Evolutionary conservation across 30 jellyfish, hydroid and myxozoan species (phyloP), one percentile per base, ranked within the genome.

Genomic region (Clytia hemisphaerica): DNA sequence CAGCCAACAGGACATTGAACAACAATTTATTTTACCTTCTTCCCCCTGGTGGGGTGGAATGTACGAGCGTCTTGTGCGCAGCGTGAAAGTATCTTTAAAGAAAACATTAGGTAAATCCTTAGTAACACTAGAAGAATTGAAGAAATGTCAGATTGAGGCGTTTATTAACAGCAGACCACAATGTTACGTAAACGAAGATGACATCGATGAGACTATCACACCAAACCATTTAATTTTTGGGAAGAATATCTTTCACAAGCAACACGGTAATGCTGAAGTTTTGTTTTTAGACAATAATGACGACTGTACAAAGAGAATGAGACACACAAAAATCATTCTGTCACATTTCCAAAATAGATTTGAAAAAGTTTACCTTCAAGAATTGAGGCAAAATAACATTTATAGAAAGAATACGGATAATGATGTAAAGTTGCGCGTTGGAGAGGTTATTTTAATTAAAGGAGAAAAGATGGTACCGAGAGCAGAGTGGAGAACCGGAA

Each of bases 1-100:
- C 19, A 15, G 5, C 6, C 4, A 21, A 4, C 5, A 67, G 5
- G 25, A 32, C 9, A 49, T 67, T 16, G 1, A 4, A 15, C 80
- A 67, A 49, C 73, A 67, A 46, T 67, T 67, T 49, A 67, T 67
- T 27, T 35, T 67, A 25, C 81, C 83, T 50, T 35, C 81, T 15
- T 18, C 63, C 61, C 73, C 82, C 27, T 73, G 83, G 85, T 55
- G 72, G 37, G 72, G 82, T 6, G 86, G 82, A 5, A 58, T 58
- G 25, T 73, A 46, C 25, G 86, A 60, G 40, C 36, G 73, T 19
- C 25, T 73, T 10, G 82, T 58, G 12, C 80, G 60, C 18, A 25
- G 54, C 25, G 72, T 49, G 10, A 58, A 73, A 31, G 21, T 19
- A 3, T 53, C 70, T 10, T 21, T 73, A 6, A 4, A n/a, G 33